Base-by-base conservation (phyloP, 2,113 vertebrate species). In the Chaetops frenatus region DNA sequence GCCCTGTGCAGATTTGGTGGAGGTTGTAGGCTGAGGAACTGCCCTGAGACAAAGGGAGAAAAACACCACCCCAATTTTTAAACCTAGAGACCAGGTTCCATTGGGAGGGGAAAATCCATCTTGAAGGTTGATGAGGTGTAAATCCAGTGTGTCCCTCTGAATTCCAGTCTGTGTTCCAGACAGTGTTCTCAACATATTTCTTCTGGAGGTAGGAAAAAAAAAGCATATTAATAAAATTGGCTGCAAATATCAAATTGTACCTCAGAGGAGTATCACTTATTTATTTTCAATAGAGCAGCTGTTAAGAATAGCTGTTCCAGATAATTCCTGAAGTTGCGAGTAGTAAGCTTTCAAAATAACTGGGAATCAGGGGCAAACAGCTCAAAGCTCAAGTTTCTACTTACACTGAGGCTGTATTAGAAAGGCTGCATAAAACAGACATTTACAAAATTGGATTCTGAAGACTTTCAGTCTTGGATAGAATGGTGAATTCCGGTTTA, bases 221-320 rank as follows among this genome's bases (percentile, higher is more conserved):
- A 21, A 28, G 0, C 15, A 0, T 11, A 7, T 36, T 38, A 33
- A 5, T 31, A 29, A n/a, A 44, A 11, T 51, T 48, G 10, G 7
- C 45, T 86, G n/a, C 28, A 57, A 35, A 8, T 91, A 36, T 2
- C 15, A 45, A 36, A 65, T 10, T 61, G 31, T 47, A 61, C 29
- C 17, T 88, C 28, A 48, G n/a, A 69, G 25, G 36, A 35, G 4
- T 36, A 54, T 58, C 5, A 12, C n/a, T 15, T 44, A 3, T 16
- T 42, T 31, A 20, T 19, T 74, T 86, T 29, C 22, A 36, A 19
- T n/a, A 66, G 28, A 80, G 33, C 9, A 36, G 8, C 20, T 92
- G 17, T 33, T 19, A 65, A 4, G 7, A 38, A 38, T 38, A 38
- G 38, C 38, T 38, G 38, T 78, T 73, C 9, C 24, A 35, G 29